phyloP scores from a whole-genome alignment of 2,113 vertebrate genomes.

The Rhinichthys klamathensis region DNA sequence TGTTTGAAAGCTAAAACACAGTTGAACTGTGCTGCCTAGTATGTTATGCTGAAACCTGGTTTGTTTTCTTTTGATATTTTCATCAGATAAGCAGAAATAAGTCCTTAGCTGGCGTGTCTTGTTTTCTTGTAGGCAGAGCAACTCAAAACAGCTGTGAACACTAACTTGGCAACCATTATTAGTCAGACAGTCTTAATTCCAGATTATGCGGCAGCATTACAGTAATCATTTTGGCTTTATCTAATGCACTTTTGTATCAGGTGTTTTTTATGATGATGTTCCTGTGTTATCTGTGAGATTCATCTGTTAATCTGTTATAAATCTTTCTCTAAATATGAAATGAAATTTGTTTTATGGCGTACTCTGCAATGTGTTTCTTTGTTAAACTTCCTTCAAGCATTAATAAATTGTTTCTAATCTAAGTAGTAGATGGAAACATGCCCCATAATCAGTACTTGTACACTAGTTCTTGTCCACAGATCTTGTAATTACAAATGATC shows the following conservation, averaged over 20 bases:
- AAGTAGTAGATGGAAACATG: not conserved
- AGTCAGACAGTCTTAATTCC: not conserved
- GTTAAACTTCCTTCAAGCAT: not conserved
- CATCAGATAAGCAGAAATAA: not conserved
- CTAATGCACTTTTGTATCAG: not conserved
- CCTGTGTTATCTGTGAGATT: not conserved
- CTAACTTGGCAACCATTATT: slow-evolving; percentile 15
- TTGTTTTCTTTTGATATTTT: not conserved
- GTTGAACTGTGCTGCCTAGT: not conserved
- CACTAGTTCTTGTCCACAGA: not conserved
- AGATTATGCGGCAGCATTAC: slow-evolving; percentile 27
- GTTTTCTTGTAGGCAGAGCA: not conserved
- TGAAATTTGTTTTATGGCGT: not conserved
- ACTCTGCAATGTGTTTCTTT: not conserved
- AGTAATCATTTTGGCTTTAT: slow-evolving; percentile 7
- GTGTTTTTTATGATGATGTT: slow-evolving; percentile 11
- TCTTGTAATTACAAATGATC: slow-evolving; percentile 4
- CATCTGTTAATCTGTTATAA: not conserved
- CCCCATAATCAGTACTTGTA: not conserved
- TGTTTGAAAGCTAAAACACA: slow-evolving; percentile 5
- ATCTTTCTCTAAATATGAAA: not conserved
- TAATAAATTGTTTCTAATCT: not conserved
- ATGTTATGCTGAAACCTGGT: not conserved
- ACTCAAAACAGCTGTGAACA: not conserved
- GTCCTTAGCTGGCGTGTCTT: not conserved